Conservation (phyloP, 2,113 vertebrate genomes). For the Halichoerus grypus region DNA sequence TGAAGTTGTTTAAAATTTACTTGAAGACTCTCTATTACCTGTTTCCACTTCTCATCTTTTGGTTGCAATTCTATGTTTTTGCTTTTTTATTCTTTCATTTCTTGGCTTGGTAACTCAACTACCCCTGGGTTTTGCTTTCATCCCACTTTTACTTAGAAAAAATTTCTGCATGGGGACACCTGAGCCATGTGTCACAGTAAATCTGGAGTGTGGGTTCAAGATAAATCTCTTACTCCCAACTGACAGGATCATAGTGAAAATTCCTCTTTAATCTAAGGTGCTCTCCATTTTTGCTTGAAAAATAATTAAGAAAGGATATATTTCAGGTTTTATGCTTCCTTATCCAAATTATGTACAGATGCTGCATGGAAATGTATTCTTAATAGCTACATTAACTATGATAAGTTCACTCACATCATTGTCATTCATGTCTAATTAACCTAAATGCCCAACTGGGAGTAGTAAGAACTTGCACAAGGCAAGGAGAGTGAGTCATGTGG, state of each 20-base stretch:
- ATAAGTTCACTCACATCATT: slow-evolving; percentile 80
- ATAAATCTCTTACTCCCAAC: slow-evolving; percentile 48
- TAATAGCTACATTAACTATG: slow-evolving; percentile 77
- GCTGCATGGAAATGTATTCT: slow-evolving; percentile 75
- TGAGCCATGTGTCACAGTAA: slow-evolving; percentile 52
- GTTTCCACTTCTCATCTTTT: neutral
- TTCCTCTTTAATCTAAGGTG: slow-evolving; percentile 63
- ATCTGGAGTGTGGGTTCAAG: neutral
- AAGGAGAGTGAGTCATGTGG: slow-evolving; percentile 58
- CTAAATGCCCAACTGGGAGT: slow-evolving; percentile 72
- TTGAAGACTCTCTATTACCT: neutral
- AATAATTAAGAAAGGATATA: slow-evolving; percentile 62
- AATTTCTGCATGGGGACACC: neutral
- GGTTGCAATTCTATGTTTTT: neutral
- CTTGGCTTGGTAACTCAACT: neutral
- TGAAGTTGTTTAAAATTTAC: slow-evolving; percentile 14
- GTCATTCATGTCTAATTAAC: slow-evolving; percentile 83
- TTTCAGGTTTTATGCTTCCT: slow-evolving; percentile 76
- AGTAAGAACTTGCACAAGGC: slow-evolving; percentile 64
- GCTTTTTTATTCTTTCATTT: slow-evolving; percentile 11
- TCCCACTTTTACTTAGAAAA: slow-evolving; percentile 27
- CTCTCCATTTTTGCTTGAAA: slow-evolving; percentile 63
- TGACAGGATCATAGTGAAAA: slow-evolving; percentile 49
- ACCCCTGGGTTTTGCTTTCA: neutral
- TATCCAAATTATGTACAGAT: slow-evolving; percentile 81